These are phyloP conservation scores for Prenolepis imparis DNA, from an alignment of 2,888 invertebrate species.

Conservation along the genomic window DNA sequence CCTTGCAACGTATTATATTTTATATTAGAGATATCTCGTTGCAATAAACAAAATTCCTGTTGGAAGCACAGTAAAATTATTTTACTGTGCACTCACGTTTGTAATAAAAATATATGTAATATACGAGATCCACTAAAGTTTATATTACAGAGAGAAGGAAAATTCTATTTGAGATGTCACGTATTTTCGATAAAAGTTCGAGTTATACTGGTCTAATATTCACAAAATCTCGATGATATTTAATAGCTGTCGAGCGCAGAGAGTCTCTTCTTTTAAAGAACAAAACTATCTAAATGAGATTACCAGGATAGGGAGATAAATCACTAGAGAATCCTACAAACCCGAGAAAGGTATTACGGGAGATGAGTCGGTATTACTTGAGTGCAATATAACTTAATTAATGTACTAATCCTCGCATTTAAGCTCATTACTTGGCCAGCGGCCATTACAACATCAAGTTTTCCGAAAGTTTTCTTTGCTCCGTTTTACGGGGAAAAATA, in stretches of 20 bases:
- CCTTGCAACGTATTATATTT: not conserved
- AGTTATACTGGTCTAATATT: slow-evolving; percentile 10
- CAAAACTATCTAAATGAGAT: slow-evolving; percentile 24
- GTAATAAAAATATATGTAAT: not conserved
- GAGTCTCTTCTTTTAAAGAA: not conserved
- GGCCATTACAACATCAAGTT: slow-evolving; percentile 14
- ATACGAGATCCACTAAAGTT: slow-evolving; percentile 11
- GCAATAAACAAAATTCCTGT: not conserved
- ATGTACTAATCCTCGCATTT: slow-evolving; percentile 12
- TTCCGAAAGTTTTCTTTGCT: slow-evolving; percentile 3
- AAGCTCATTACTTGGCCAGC: slow-evolving; percentile 23
- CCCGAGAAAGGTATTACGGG: slow-evolving; percentile 28
- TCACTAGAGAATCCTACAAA: slow-evolving; percentile 20
- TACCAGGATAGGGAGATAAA: slow-evolving; percentile 32
- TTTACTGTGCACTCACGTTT: slow-evolving; percentile 2
- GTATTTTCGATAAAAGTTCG: slow-evolving; percentile 25
- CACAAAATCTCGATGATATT: slow-evolving; percentile 20
- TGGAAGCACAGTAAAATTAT: slow-evolving; percentile 10
- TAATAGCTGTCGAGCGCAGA: slow-evolving; percentile 26
- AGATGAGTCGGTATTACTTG: slow-evolving; percentile 36
- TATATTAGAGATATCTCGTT: not conserved
- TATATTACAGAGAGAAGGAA: slow-evolving; percentile 6
- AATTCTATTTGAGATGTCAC: slow-evolving; percentile 37
- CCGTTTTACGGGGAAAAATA: not conserved
- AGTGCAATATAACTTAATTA: slow-evolving; percentile 46